Percentiles rank a stretch among this genome's conserved stretches.
phyloP scores from a whole-genome alignment of 2,113 vertebrate genomes.

The Engraulis encrasicolus region DNA sequence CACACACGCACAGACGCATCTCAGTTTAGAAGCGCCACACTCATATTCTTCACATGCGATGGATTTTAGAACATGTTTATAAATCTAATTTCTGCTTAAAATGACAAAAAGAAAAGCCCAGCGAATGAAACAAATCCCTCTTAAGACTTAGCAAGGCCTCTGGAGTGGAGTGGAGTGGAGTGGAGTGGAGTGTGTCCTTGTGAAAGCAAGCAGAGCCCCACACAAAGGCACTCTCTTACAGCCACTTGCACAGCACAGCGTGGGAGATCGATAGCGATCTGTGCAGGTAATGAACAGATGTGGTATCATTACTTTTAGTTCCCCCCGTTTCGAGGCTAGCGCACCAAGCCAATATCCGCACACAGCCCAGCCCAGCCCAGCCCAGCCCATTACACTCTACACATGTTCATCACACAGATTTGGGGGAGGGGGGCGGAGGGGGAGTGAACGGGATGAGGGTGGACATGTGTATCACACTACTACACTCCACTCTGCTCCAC shows the following conservation, averaged over 20 bases:
- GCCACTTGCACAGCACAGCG: background rate
- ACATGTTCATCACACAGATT: background rate
- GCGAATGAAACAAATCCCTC: background rate
- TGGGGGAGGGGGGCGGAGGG: too few species aligned
- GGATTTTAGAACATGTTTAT: background rate
- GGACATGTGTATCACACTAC: too few species aligned
- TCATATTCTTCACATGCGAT: too few species aligned
- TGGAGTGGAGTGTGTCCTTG: background rate
- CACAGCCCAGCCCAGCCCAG: background rate
- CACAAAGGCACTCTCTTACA: background rate
- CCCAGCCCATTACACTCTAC: background rate
- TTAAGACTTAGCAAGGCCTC: background rate
- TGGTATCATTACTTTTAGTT: constrained; percentile 38
- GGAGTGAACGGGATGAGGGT: too few species aligned
- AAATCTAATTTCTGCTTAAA: background rate
- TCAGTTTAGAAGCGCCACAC: too few species aligned
- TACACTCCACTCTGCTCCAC: too few species aligned
- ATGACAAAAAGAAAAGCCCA: background rate
- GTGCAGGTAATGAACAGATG: constrained; percentile 54
- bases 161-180: too few species aligned
- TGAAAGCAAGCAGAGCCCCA: background rate
- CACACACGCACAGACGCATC: too few species aligned
- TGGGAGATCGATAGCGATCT: constrained; percentile 56
- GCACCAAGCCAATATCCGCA: background rate
- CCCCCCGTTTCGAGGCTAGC: background rate